Evolutionary conservation across 2,797 vertebrate genomes (phyloP).

Genomic region (Rallus crepitans): DNA sequence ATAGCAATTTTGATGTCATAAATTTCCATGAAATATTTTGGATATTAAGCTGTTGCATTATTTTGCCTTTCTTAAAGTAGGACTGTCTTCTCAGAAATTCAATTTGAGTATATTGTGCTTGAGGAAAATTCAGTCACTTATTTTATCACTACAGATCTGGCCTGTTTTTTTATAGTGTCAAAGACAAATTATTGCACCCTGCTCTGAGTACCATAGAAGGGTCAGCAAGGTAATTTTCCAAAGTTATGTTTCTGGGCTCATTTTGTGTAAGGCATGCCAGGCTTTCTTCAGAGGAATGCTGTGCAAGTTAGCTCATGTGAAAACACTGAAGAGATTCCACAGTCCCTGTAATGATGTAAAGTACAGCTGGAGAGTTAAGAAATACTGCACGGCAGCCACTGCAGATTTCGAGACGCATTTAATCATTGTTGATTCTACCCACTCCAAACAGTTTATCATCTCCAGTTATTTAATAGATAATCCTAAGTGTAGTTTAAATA

Average conservation of each 20-base stretch:
- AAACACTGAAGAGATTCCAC: background rate
- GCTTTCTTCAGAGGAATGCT: background rate
- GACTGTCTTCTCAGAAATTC: background rate
- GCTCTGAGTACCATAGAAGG: background rate
- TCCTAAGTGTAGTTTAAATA: background rate
- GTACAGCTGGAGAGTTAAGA: background rate
- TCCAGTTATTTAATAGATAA: background rate
- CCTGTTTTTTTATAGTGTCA: background rate
- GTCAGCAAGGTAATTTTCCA: background rate
- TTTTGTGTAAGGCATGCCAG: background rate
- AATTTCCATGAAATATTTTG: background rate
- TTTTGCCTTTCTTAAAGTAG: background rate
- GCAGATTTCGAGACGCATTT: background rate
- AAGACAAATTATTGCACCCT: background rate
- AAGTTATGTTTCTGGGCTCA: background rate
- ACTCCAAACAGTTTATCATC: background rate
- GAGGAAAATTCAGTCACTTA: background rate
- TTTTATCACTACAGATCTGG: background rate
- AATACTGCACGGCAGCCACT: background rate
- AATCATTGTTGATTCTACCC: background rate
- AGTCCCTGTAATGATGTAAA: background rate
- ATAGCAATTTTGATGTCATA: fast-evolving
- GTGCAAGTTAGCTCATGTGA: fast-evolving
- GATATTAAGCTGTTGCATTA: background rate
- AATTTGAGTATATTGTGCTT: background rate